phyloP scores from a whole-genome alignment of 2,888 invertebrate genomes.

The Salticus scenicus region DNA sequence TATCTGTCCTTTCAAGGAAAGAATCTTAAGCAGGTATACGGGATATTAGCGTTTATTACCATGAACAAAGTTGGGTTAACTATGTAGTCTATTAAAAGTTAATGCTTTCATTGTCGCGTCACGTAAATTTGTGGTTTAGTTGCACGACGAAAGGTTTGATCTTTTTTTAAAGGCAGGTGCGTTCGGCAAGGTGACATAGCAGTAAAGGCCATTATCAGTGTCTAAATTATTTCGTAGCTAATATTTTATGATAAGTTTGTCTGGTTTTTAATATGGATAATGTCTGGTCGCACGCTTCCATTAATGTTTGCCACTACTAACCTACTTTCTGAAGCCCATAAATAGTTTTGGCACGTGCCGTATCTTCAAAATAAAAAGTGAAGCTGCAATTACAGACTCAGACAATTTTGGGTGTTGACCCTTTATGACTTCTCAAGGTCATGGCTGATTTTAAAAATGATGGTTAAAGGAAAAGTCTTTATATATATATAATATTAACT shows the following conservation, averaged over 20 bases:
- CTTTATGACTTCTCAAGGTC: too few species aligned
- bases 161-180: slow-evolving; percentile 48
- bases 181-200: slow-evolving; percentile 7
- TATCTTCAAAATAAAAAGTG: too few species aligned
- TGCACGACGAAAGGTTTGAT: slow-evolving; percentile 9
- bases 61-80: neutral
- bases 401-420: too few species aligned
- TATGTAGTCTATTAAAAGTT: slow-evolving; percentile 13
- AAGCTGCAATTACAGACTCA: too few species aligned
- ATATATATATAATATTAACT: too few species aligned
- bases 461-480: too few species aligned
- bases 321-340: neutral
- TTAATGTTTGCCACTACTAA: neutral
- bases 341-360: too few species aligned
- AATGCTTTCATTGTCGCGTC: slow-evolving; percentile 29
- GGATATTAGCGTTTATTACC: slow-evolving; percentile 6
- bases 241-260: neutral
- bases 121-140: slow-evolving; percentile 60
- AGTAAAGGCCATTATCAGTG: neutral
- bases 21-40: neutral
- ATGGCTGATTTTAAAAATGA: too few species aligned
- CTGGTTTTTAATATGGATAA: neutral
- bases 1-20: neutral
- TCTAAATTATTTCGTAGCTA: neutral
- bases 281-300: neutral